Conservation (phyloP, 2,113 vertebrate genomes). For the Acanthochromis polyacanthus region DNA sequence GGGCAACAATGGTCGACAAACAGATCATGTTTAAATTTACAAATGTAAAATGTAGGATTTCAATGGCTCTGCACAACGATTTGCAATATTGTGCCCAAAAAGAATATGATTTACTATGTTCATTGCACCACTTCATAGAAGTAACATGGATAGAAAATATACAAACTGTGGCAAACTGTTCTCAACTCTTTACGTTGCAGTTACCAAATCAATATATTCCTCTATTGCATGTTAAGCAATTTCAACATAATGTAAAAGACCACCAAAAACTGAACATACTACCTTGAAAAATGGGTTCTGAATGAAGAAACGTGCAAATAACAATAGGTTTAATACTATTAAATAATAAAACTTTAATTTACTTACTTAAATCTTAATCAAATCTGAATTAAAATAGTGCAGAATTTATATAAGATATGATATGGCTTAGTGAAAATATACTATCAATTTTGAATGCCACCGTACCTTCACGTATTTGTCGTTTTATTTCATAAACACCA, state of each 20-base stretch:
- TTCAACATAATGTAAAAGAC: conserved; percentile 21
- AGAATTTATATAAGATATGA: conserved; percentile 32
- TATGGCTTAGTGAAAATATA: conserved; percentile 47
- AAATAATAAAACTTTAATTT: conserved; percentile 13
- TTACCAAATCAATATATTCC: conserved; percentile 50
- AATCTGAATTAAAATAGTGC: conserved; percentile 36
- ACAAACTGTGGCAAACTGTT: conserved; percentile 33
- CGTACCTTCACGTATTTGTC: conserved; percentile 6
- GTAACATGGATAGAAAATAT: conserved; percentile 65
- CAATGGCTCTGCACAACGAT: conserved; percentile 17
- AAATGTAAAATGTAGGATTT: conserved; percentile 10
- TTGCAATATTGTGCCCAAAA: conserved; percentile 27
- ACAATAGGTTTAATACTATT: not conserved
- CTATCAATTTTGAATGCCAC: conserved; percentile 19
- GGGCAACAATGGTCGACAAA: too few relatives aligned
- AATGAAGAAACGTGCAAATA: not conserved
- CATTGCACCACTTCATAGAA: conserved; percentile 73
- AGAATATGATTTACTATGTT: conserved; percentile 19
- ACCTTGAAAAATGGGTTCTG: not conserved
- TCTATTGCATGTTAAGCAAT: conserved; percentile 43
- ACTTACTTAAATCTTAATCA: conserved; percentile 16
- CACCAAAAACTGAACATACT: not conserved
- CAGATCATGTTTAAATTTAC: conserved; percentile 7
- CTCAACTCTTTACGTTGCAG: conserved; percentile 32
- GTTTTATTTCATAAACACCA: conserved; percentile 3